phyloP scores from a whole-genome alignment of 2,113 vertebrate species.

The Cavia porcellus region DNA sequence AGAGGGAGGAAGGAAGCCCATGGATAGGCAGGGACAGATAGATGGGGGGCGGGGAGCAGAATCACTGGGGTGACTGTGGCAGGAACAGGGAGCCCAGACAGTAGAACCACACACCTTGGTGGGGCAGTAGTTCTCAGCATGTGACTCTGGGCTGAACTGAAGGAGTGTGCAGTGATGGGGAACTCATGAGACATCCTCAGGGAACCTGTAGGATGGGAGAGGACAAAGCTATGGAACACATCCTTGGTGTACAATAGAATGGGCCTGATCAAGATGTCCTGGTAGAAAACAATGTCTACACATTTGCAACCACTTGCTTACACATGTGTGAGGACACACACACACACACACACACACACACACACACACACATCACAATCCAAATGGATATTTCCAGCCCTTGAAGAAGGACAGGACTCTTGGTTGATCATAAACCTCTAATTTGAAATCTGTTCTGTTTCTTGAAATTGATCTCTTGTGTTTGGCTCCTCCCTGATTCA shows the following conservation, averaged over 20 bases:
- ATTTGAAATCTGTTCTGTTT: neutral
- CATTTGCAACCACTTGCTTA: neutral
- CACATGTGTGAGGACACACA: neutral
- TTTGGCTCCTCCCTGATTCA: neutral
- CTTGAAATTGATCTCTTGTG: neutral
- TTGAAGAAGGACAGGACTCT: neutral
- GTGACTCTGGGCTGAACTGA: neutral
- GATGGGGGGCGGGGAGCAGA: neutral
- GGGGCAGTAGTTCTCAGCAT: rapidly evolving
- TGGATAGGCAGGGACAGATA: too few species aligned
- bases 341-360: neutral
- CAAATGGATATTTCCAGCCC: neutral
- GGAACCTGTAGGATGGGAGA: neutral
- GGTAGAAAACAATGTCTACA: neutral
- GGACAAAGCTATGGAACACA: too few species aligned
- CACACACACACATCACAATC: neutral
- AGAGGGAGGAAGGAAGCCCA: neutral
- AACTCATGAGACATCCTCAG: neutral
- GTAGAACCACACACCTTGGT: neutral
- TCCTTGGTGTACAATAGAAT: neutral
- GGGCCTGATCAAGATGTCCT: neutral
- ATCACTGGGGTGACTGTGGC: neutral
- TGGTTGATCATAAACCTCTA: neutral
- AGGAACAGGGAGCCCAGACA: neutral
- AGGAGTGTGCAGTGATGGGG: rapidly evolving